Conservation (phyloP, 2,113 vertebrate genomes). For the Hippocampus barbouri region DNA sequence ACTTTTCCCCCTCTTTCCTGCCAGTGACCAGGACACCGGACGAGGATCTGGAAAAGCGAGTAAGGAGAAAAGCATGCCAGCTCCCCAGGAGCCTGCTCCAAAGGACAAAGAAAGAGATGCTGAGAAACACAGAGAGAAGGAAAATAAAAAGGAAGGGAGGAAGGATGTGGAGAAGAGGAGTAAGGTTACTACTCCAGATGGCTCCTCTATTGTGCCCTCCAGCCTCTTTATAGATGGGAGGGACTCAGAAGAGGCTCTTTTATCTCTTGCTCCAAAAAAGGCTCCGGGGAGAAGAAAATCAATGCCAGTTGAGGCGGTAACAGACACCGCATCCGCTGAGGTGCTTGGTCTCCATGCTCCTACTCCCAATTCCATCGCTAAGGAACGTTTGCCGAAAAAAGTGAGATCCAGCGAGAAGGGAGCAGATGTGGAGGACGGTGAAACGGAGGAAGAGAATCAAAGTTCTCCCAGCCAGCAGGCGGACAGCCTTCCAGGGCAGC, state of each 20-base stretch:
- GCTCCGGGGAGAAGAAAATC: conserved; percentile 80
- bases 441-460: conserved; percentile 79
- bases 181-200: conserved; percentile 57
- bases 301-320: conserved; percentile 62
- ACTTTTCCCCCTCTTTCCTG: conserved; percentile 69
- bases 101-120: conserved; percentile 84
- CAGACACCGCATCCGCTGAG: conserved; percentile 67
- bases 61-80: conserved; percentile 74
- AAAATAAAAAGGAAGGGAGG: conserved; percentile 90
- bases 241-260: conserved; percentile 59
- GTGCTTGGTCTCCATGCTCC: conserved; percentile 52
- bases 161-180: conserved; percentile 75
- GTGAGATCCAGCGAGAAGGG: conserved; percentile 72
- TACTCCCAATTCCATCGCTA: conserved; percentile 70
- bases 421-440: conserved; percentile 76
- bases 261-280: conserved; percentile 66
- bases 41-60: conserved; percentile 62
- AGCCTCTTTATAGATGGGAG: conserved; percentile 65
- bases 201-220: conserved; percentile 57
- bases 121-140: conserved; percentile 82
- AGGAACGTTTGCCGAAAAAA: conserved; percentile 87
- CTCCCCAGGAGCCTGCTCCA: conserved; percentile 64
- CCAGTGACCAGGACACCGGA: conserved; percentile 71
- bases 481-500: conserved; percentile 54
- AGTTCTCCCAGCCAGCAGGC: conserved; percentile 66